These are phyloP conservation scores for Carabus problematicus DNA, from an alignment of 2,888 invertebrate species.

Conservation along the genomic window DNA sequence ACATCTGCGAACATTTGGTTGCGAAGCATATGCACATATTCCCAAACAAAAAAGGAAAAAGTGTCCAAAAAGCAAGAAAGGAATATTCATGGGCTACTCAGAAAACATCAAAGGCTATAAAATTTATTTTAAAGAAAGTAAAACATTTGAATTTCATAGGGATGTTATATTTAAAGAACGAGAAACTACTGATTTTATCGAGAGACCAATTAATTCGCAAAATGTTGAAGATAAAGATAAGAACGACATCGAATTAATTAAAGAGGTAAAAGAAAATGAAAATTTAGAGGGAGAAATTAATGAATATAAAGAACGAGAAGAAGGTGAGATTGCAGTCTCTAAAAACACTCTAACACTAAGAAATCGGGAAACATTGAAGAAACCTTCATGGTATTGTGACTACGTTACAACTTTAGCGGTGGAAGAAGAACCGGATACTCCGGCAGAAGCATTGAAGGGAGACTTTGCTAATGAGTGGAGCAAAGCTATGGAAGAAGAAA, in stretches of 20 bases:
- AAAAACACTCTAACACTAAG: too few species aligned
- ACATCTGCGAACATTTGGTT: too few species aligned
- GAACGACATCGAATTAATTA: conserved; percentile 37
- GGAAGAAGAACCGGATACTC: too few species aligned
- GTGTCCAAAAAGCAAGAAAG: conserved; percentile 46
- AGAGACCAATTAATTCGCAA: neutral
- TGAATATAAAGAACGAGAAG: conserved; percentile 22
- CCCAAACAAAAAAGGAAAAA: conserved; percentile 45
- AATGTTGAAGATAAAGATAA: conserved; percentile 16
- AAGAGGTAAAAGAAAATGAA: conserved; percentile 29
- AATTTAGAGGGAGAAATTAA: too few species aligned
- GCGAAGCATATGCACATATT: conserved; percentile 48
- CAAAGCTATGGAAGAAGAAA: neutral
- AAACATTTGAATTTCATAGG: conserved; percentile 43
- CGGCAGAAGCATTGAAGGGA: too few species aligned
- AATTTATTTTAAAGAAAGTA: conserved; percentile 44
- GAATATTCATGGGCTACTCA: conserved; percentile 48
- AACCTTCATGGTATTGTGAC: too few species aligned
- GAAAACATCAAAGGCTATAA: conserved; percentile 48
- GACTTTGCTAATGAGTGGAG: neutral
- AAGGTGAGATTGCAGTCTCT: too few species aligned
- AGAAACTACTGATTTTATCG: conserved; percentile 9
- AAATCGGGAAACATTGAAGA: too few species aligned
- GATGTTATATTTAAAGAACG: conserved; percentile 44
- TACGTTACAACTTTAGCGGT: too few species aligned